These are phyloP conservation scores for Acromyrmex charruanus DNA, from an alignment of 1,140 invertebrate genomes.

Conservation along the genomic window DNA sequence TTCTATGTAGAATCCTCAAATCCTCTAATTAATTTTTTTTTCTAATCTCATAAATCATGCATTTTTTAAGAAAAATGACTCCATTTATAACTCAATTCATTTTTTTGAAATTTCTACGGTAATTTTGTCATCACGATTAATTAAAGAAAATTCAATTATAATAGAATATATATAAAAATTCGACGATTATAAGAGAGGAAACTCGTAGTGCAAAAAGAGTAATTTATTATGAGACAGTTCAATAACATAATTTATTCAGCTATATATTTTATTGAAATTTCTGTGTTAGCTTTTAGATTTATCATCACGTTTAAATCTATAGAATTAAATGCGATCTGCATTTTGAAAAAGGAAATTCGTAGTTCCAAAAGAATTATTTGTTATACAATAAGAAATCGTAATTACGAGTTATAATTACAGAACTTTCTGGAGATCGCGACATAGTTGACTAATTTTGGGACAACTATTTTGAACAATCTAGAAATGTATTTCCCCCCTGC, in stretches of 20 bases:
- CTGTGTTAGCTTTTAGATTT: neutral
- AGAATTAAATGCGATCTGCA: neutral
- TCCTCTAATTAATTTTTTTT: too few species aligned
- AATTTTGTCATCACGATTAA: too few species aligned
- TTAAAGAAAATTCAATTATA: too few species aligned
- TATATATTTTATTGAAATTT: neutral
- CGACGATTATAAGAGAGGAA: too few species aligned
- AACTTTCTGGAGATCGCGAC: neutral
- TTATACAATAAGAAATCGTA: neutral
- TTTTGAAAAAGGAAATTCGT: neutral
- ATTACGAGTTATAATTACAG: neutral
- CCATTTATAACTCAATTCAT: too few species aligned
- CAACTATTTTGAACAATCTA: neutral
- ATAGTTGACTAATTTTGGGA: neutral
- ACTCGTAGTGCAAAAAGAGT: too few species aligned
- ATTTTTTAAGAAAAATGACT: too few species aligned
- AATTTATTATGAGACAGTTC: too few species aligned
- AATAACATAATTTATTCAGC: neutral
- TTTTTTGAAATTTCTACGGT: too few species aligned
- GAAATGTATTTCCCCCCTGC: slow-evolving; percentile 21
- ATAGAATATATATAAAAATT: too few species aligned
- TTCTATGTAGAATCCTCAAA: too few species aligned
- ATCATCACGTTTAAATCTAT: neutral
- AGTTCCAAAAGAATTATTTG: neutral
- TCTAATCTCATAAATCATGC: too few species aligned